A percentile compares a stretch with the other conserved stretches of the same genome.
Evolutionary conservation across 2,113 vertebrate species (phyloP).

Genomic region (Pipa parva): DNA sequence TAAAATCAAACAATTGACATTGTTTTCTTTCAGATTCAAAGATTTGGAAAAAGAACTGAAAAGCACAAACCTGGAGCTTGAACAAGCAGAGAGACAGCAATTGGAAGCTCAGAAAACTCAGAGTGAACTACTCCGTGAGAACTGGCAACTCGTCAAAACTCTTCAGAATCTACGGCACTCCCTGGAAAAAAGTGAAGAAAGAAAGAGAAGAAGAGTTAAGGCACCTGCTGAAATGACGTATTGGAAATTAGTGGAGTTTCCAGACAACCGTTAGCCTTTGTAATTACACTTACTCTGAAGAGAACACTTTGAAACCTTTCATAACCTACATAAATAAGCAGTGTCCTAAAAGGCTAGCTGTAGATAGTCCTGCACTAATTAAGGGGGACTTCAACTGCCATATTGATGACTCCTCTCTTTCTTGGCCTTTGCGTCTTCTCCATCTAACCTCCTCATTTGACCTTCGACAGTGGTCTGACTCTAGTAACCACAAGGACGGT

Average conservation of each 20-base stretch:
- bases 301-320: too few species aligned
- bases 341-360: too few species aligned
- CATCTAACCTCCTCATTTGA: too few species aligned
- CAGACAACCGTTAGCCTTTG: not conserved
- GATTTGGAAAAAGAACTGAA: conserved; percentile 31
- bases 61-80: conserved; percentile 3
- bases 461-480: too few species aligned
- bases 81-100: conserved; percentile 25
- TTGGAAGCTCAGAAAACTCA: conserved; percentile 17
- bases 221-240: not conserved
- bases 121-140: conserved; percentile 33
- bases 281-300: not conserved
- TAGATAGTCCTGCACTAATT: too few species aligned
- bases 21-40: conserved; percentile 22
- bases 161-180: conserved; percentile 17
- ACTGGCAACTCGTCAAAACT: conserved; percentile 26
- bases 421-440: too few species aligned
- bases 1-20: too few species aligned
- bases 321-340: too few species aligned
- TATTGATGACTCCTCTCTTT: too few species aligned
- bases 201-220: not conserved
- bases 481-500: too few species aligned
- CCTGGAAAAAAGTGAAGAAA: conserved; percentile 17
- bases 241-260: conserved; percentile 17
- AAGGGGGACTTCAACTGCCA: too few species aligned